Conservation (phyloP, 2,888 invertebrate species). For the Leucania comma region DNA sequence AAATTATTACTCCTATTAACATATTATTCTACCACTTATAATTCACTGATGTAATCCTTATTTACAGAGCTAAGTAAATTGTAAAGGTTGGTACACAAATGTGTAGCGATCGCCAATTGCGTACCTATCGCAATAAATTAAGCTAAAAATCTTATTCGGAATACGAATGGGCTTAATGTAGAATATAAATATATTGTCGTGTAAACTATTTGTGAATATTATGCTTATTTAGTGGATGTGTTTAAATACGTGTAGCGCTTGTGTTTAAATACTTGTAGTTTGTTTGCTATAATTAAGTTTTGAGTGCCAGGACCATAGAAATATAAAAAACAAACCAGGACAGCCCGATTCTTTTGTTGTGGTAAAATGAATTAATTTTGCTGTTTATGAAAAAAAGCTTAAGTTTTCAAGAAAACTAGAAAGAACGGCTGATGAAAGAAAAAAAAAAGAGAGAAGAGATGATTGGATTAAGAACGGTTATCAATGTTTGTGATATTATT, state of each 20-base stretch:
- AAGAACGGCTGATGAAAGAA: too few species aligned
- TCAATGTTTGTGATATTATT: too few species aligned
- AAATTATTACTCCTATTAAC: conserved; percentile 3
- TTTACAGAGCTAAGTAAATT: conserved; percentile 54
- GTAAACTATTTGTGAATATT: conserved; percentile 4
- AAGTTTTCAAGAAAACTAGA: too few species aligned
- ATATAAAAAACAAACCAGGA: too few species aligned
- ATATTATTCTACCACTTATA: conserved; percentile 30
- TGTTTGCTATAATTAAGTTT: too few species aligned
- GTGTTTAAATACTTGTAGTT: too few species aligned
- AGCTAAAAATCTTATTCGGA: conserved; percentile 29
- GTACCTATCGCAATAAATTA: conserved; percentile 28
- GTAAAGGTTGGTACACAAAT: conserved; percentile 35
- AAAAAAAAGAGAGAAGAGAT: too few species aligned
- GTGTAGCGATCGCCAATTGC: conserved; percentile 22
- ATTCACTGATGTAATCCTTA: conserved; percentile 51
- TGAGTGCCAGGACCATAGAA: too few species aligned
- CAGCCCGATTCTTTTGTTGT: background rate
- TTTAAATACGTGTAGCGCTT: conserved; percentile 8
- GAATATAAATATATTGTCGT: background rate
- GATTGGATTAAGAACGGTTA: too few species aligned
- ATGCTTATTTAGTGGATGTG: background rate
- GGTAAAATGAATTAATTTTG: background rate
- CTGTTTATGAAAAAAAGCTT: background rate
- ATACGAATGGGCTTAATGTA: conserved; percentile 18